phyloP scores from a whole-genome alignment of 2,888 invertebrate species.

The Prenolepis imparis region DNA sequence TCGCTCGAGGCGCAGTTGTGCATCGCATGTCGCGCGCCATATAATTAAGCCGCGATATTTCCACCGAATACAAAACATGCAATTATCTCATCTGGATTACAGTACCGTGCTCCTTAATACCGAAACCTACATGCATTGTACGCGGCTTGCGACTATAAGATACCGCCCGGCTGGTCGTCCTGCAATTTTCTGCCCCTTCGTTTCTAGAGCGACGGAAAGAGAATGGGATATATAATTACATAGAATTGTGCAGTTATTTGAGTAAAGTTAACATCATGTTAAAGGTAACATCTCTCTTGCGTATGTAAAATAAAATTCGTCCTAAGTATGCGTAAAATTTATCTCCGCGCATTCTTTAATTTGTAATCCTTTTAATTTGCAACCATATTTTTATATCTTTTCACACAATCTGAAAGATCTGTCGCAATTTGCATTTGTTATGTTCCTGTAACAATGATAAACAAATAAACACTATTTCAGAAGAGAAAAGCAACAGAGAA shows the following conservation, averaged over 20 bases:
- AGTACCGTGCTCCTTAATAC: conserved; percentile 46
- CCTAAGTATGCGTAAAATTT: not conserved
- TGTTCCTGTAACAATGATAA: not conserved
- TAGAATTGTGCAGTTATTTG: conserved; percentile 26
- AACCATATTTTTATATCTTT: not conserved
- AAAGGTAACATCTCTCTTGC: not conserved
- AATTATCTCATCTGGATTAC: conserved; percentile 53
- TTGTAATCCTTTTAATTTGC: not conserved
- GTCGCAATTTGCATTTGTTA: not conserved
- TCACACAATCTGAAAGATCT: not conserved
- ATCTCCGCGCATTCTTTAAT: conserved; percentile 12
- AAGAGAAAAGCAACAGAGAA: too few relatives aligned
- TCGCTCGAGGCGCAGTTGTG: conserved; percentile 18
- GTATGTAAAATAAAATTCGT: not conserved
- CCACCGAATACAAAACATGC: conserved; percentile 45
- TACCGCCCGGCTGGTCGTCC: conserved; percentile 2
- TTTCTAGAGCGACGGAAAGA: conserved; percentile 32
- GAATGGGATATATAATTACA: conserved; percentile 39
- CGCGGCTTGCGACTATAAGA: conserved; percentile 2
- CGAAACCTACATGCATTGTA: conserved; percentile 35
- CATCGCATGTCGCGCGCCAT: conserved; percentile 42
- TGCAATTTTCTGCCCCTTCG: conserved; percentile 38
- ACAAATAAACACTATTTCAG: not conserved
- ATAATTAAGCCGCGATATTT: conserved; percentile 59
- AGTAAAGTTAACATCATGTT: conserved; percentile 1